Conservation (phyloP, 2,797 vertebrate species). For the Discoglossus pictus region DNA sequence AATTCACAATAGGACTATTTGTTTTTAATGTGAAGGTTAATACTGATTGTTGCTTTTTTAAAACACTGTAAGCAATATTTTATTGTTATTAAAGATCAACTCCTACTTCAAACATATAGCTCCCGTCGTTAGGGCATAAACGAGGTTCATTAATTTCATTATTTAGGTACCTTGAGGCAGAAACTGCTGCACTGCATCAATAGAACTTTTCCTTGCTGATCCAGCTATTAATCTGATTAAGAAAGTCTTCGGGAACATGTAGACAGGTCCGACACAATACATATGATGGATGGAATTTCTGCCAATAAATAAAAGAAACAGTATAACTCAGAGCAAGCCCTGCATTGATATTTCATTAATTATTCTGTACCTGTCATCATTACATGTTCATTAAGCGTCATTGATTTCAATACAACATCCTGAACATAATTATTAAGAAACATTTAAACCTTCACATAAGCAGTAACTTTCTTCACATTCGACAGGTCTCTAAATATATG, state of each 20-base stretch:
- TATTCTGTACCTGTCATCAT: constrained; percentile 21
- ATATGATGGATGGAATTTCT: not conserved
- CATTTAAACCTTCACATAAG: no score
- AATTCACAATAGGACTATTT: no score
- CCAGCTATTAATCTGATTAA: constrained; percentile 26
- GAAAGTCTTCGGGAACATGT: not conserved
- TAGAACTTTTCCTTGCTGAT: constrained; percentile 4
- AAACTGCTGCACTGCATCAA: constrained; percentile 3
- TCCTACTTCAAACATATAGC: no score
- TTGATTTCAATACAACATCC: constrained; percentile 19
- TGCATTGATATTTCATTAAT: constrained; percentile 45
- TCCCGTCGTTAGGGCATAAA: no score
- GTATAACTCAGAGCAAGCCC: not conserved
- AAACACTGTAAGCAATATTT: no score
- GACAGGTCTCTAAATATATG: constrained; percentile 10
- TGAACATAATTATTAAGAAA: constrained; percentile 30
- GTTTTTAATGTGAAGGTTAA: no score
- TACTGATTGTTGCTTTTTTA: no score
- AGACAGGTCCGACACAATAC: constrained; percentile 21
- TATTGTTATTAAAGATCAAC: no score
- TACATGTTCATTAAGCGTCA: constrained; percentile 23
- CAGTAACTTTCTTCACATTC: no score
- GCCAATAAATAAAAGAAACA: constrained; percentile 4
- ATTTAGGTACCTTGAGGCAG: no score
- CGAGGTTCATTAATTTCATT: no score